A percentile compares a stretch with the other conserved stretches of the same genome.
These are phyloP conservation scores for Barypeithes pellucidus DNA, from an alignment of 2,888 invertebrate genomes.

Conservation along the genomic window DNA sequence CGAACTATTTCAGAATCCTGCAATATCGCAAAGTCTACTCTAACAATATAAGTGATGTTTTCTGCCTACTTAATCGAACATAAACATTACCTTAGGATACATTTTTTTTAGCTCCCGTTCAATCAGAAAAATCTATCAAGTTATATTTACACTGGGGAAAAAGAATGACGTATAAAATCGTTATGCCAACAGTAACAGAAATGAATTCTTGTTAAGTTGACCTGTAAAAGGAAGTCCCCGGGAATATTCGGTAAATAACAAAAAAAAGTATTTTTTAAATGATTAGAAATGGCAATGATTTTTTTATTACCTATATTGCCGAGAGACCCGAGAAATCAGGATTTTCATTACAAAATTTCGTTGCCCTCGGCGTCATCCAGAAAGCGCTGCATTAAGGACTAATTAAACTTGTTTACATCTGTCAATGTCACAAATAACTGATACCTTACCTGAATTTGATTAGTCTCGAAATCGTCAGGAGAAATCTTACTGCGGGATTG, in stretches of 20 bases:
- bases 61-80: too few relatives aligned
- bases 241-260: not conserved
- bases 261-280: not conserved
- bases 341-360: too few relatives aligned
- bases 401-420: too few relatives aligned
- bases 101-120: constrained; percentile 10
- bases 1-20: too few relatives aligned
- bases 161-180: constrained; percentile 28
- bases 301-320: too few relatives aligned
- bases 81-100: constrained; percentile 3
- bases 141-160: constrained; percentile 38
- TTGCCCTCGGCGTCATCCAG: too few relatives aligned
- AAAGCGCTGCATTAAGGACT: too few relatives aligned
- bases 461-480: constrained; percentile 40
- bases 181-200: constrained; percentile 33
- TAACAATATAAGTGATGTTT: too few relatives aligned
- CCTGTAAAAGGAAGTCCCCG: not conserved
- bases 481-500: constrained; percentile 21
- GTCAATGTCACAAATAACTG: not conserved
- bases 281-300: too few relatives aligned
- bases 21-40: too few relatives aligned
- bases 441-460: constrained; percentile 44
- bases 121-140: constrained; percentile 39
- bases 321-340: too few relatives aligned
- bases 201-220: constrained; percentile 31